phyloP scores from a whole-genome alignment of 2,888 invertebrate species.

The Euproctis similis region DNA sequence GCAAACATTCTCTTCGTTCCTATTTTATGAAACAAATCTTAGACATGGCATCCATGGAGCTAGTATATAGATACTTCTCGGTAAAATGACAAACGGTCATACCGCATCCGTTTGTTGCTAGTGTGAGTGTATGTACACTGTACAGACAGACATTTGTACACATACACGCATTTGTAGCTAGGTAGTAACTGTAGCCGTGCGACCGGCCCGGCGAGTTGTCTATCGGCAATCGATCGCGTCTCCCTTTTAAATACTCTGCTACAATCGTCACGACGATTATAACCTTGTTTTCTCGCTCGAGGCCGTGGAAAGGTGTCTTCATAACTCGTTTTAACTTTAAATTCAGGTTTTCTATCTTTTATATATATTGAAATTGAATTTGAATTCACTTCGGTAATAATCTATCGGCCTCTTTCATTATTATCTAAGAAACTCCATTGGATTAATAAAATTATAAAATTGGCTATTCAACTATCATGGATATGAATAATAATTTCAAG shows the following conservation, averaged over 20 bases:
- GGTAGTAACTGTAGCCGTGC: too few species aligned
- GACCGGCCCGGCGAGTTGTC: constrained; percentile 41
- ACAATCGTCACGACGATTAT: constrained; percentile 32
- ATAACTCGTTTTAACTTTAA: constrained; percentile 21
- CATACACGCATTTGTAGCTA: too few species aligned
- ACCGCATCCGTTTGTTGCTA: constrained; percentile 49
- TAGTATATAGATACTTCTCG: constrained; percentile 26
- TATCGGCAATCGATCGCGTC: constrained; percentile 60
- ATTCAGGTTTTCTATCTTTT: constrained; percentile 13
- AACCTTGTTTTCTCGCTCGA: constrained; percentile 28
- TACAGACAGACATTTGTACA: constrained; percentile 23
- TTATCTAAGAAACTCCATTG: too few species aligned
- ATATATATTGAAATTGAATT: constrained; percentile 12
- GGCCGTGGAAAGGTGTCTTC: constrained; percentile 31
- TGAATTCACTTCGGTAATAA: constrained; percentile 11
- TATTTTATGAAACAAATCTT: too few species aligned
- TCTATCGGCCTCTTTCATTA: too few species aligned
- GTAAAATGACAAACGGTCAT: constrained; percentile 36
- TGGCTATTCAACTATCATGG: too few species aligned
- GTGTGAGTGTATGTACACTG: constrained; percentile 10
- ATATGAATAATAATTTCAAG: too few species aligned
- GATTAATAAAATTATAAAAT: too few species aligned
- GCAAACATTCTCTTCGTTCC: too few species aligned
- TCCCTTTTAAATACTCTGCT: constrained; percentile 43
- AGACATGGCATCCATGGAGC: constrained; percentile 28